phyloP scores from a whole-genome alignment of 2,888 invertebrate species.

The Hofmannophila pseudospretella region DNA sequence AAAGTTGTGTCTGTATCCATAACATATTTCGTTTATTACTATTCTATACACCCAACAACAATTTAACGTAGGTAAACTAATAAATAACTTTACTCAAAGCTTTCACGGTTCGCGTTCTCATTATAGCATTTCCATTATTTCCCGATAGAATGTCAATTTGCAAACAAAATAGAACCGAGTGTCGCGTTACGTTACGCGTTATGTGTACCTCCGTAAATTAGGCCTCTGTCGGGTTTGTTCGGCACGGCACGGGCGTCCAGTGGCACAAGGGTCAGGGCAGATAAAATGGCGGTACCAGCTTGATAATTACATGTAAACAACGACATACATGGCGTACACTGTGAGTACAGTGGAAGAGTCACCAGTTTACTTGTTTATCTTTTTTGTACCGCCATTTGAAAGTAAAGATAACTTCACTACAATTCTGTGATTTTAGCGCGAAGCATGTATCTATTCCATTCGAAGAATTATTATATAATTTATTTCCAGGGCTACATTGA shows the following conservation, averaged over 20 bases:
- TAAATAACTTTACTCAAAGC: too few species aligned
- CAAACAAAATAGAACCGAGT: constrained; percentile 26
- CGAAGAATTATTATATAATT: too few species aligned
- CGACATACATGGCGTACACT: neutral
- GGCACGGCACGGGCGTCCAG: constrained; percentile 8
- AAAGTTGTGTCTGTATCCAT: too few species aligned
- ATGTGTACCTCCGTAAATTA: constrained; percentile 28
- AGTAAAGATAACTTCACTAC: too few species aligned
- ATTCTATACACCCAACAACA: too few species aligned
- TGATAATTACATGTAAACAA: constrained; percentile 62
- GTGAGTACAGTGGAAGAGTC: neutral
- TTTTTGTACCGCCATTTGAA: too few species aligned
- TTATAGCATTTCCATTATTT: constrained; percentile 7
- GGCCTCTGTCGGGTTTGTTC: constrained; percentile 33
- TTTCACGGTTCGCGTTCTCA: neutral
- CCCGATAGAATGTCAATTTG: constrained; percentile 27
- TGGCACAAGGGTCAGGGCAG: constrained; percentile 34
- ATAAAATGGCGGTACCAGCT: constrained; percentile 41
- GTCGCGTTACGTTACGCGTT: constrained; percentile 36
- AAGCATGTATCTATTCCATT: too few species aligned
- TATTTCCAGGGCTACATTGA: too few species aligned
- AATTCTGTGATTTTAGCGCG: too few species aligned
- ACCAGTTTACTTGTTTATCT: too few species aligned
- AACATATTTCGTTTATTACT: too few species aligned
- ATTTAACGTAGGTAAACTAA: too few species aligned